Evolutionary conservation across 2,113 vertebrate genomes (phyloP), one percentile per base, ranked within the genome.

Genomic region (Sigmodon hispidus): DNA sequence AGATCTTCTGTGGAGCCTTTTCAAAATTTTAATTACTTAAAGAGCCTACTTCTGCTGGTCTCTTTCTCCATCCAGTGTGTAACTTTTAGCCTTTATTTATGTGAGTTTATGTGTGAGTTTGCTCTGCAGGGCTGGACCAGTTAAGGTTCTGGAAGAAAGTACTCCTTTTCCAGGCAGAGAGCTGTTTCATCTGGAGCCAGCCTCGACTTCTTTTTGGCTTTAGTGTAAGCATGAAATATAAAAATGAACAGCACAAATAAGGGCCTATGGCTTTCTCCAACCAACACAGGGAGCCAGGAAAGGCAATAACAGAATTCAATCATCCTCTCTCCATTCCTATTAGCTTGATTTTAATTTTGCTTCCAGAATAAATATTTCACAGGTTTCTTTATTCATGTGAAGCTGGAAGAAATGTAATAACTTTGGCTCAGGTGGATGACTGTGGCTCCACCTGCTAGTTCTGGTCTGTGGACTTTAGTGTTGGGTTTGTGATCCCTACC

Each of bases 211-310:
- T 94, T 97, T 97, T 97, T 43, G 45, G 67, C 84, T 91, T 83
- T 90, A 97, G 97, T 91, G 34, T 97, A 98, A 98, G 96, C 96
- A 97, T 72, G 92, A 94, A 94, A 96, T 97, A 98, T 97, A 95
- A 98, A 98, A 98, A 97, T 93, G 50, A 98, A 96, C 87, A 95
- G 96, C 45, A 97, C 93, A 97, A 97, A 93, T 97, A 98, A 92
- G 84, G 96, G 97, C 98, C 98, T 97, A 97, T 97, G 93, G 81
- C 40, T 96, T 93, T 96, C 69, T 98, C 76, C 92, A 96, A 50
- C 85, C 31, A 94, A 16, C 55, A 29, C 24, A 97, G 76, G 81
- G 97, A 45, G 96, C 50, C 87, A 97, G 97, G 96, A 94, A 96
- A 97, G 87, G 96, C 94, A 67, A 85, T 69, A 45, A 43, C 34